A percentile compares a stretch with the other conserved stretches of the same genome.
phyloP scores from a whole-genome alignment of 2,113 vertebrate genomes.

The Lates calcarifer region DNA sequence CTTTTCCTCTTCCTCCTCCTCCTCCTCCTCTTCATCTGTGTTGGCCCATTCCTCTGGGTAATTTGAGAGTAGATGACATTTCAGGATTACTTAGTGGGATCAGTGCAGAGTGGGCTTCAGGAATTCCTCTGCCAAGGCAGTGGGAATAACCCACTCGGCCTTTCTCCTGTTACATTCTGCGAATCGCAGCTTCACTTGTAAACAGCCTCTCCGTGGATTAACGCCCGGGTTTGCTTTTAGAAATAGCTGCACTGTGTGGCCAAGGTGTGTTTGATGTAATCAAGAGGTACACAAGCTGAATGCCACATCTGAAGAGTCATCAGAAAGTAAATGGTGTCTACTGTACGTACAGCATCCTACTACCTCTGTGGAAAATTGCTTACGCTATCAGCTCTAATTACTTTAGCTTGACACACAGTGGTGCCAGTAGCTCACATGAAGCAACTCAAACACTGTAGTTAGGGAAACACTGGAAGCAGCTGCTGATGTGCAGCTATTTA shows the following conservation, averaged over 20 bases:
- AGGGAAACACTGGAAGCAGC: conserved; percentile 9
- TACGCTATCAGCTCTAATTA: conserved; percentile 51
- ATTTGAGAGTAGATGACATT: conserved; percentile 69
- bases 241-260: conserved; percentile 23
- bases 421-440: conserved; percentile 8
- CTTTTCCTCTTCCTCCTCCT: not conserved
- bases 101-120: conserved; percentile 35
- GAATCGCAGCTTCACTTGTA: conserved; percentile 23
- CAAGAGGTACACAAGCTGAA: conserved; percentile 48
- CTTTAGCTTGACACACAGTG: conserved; percentile 40
- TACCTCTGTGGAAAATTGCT: conserved; percentile 41
- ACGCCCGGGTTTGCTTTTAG: not conserved
- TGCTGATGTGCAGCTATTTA: conserved; percentile 45
- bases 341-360: conserved; percentile 33
- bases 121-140: conserved; percentile 31
- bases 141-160: conserved; percentile 45
- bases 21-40: not conserved
- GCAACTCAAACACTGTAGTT: conserved; percentile 14
- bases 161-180: conserved; percentile 45
- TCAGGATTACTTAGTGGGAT: conserved; percentile 64
- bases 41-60: conserved; percentile 48
- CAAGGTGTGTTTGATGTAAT: conserved; percentile 42
- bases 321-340: conserved; percentile 43
- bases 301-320: conserved; percentile 66
- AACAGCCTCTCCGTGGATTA: conserved; percentile 27